phyloP scores from a whole-genome alignment of 23 tunicate species.

The Aplidium turbinatum region DNA sequence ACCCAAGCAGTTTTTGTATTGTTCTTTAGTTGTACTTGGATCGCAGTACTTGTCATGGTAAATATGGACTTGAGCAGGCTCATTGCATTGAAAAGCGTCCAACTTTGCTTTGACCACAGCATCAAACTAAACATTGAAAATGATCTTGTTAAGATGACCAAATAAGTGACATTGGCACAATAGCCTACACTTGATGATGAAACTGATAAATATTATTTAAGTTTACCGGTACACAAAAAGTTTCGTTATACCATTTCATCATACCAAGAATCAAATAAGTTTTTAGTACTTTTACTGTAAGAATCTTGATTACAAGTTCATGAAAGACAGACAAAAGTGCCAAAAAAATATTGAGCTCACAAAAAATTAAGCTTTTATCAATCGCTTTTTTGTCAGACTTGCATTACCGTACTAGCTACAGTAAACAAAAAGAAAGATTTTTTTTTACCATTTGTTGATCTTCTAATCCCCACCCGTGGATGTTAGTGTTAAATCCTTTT shows the following conservation, averaged over 20 bases:
- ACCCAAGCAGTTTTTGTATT: conserved; percentile 5
- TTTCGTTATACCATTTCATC: not conserved
- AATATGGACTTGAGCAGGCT: conserved; percentile 7
- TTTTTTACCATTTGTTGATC: conserved; percentile 58
- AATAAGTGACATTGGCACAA: too few species aligned
- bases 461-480: conserved; percentile 86
- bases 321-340: too few species aligned
- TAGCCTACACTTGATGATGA: too few species aligned
- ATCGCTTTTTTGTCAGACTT: too few species aligned
- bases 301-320: not conserved
- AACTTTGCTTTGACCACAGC: not conserved
- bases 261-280: not conserved
- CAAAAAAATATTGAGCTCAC: too few species aligned
- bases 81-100: conserved; percentile 9
- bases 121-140: conserved; percentile 1
- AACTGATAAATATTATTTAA: too few species aligned
- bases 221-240: too few species aligned
- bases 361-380: too few species aligned
- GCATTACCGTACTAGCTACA: too few species aligned
- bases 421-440: not conserved
- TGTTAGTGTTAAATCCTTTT: conserved; percentile 59
- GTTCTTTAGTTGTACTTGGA: not conserved
- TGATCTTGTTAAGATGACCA: too few species aligned
- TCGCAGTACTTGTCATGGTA: conserved; percentile 19
- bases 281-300: not conserved